phyloP scores from a whole-genome alignment of 2,113 vertebrate genomes.

The Varanus komodoensis region DNA sequence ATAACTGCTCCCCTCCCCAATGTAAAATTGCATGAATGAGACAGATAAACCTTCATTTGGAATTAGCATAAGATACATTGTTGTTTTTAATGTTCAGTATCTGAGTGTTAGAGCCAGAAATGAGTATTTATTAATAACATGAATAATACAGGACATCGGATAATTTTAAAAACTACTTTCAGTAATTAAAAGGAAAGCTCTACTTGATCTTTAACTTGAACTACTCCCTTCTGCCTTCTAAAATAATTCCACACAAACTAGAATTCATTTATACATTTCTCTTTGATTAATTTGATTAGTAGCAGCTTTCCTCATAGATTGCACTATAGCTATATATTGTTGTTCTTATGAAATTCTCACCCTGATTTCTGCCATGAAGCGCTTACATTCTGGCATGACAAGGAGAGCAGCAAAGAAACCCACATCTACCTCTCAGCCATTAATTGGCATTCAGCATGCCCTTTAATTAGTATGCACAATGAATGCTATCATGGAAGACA shows the following conservation, averaged over 20 bases:
- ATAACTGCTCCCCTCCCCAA: too few relatives aligned
- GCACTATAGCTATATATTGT: conserved; percentile 60
- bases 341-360: conserved; percentile 68
- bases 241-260: not conserved
- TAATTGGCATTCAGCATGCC: conserved; percentile 73
- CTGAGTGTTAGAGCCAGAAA: conserved; percentile 1
- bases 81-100: conserved; percentile 52
- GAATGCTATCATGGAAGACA: conserved; percentile 66
- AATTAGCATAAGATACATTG: not conserved
- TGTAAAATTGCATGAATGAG: too few relatives aligned
- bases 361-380: conserved; percentile 66
- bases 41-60: too few relatives aligned
- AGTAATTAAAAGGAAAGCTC: not conserved
- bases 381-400: conserved; percentile 74
- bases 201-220: conserved; percentile 13
- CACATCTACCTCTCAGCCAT: conserved; percentile 75
- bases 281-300: conserved; percentile 55
- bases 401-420: conserved; percentile 70
- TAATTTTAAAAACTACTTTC: not conserved
- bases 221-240: not conserved
- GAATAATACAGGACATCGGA: not conserved
- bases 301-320: conserved; percentile 33
- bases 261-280: conserved; percentile 7
- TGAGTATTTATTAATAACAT: conserved; percentile 21
- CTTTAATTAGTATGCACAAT: conserved; percentile 78